Evolutionary conservation across 2,113 vertebrate genomes (phyloP), one percentile per base, ranked within the genome.

Genomic region (Pogona vitticeps): DNA sequence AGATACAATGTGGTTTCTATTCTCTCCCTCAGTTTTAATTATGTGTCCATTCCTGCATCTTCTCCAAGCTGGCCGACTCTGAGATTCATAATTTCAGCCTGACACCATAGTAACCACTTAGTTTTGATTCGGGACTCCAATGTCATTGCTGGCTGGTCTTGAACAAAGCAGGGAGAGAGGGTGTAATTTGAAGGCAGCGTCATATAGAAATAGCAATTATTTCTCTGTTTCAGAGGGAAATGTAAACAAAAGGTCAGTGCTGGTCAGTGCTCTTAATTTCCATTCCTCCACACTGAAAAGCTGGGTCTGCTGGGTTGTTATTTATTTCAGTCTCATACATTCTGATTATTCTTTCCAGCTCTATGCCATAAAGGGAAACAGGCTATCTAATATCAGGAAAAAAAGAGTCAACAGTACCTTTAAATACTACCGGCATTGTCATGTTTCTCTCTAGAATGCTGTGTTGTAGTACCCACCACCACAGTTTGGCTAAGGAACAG

Each of bases 51-150:
- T 88, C 82, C 94, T 94, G 93, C 65, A 92, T 87, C 72, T 95
- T 96, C 94, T 94, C 91, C n/a, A 90, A 89, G 95, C 96, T 89
- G 89, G 96, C 91, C 75, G 79, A 91, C 82, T 88, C 88, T 1
- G 93, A 95, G 96, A 95, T 95, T 97, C 94, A 90, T 94, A 94
- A 96, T 96, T 96, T 96, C 95, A 96, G 95, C 87, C 94, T 92
- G 95, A 96, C 95, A 95, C 96, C 96, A 96, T 96, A 96, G 96
- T 95, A 96, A 96, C 96, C 95, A 95, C 93, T 96, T 95, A 94
- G 95, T 77, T 94, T 94, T 93, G 93, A 95, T 96, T 96, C 95
- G 95, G 95, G 95, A 95, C 93, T 94, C 94, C 94, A 93, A 95
- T 95, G 95, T 96, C 95, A 94, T 95, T 94, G 91, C 95, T 94